Base-by-base conservation (phyloP, 2,888 invertebrate species). In the Sphinx pinastri region DNA sequence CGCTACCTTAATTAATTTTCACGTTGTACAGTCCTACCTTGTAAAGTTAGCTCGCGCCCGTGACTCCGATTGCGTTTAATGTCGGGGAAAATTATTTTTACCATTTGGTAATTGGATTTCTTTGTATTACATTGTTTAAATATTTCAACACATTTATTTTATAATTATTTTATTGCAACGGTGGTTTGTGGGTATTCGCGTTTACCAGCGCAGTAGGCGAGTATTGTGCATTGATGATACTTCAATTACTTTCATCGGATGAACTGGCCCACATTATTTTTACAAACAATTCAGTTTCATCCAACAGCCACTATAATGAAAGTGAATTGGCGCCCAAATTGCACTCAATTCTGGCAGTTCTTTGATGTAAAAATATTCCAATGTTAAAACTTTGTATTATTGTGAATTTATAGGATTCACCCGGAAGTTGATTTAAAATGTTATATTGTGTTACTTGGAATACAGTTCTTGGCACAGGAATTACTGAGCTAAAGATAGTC, bases 1-100 rank as follows among this genome's bases (percentile, higher is more conserved):
- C 70, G 73, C 68, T 47, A 74, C 74, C 70, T 79, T 81, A 82
- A 84, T 84, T 84, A 84, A 81, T 81, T 83, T 70, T 59, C 59
- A 51, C 59, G 58, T 70, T 67, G 31, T 75, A 77, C 70, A 70
- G 67, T 67, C 60, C 66, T 58, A 68, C 58, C 66, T 70, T 51
- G 66, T 38, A 51, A 58, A 45, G 68, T 71, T 63, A 72, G 68
- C 69, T 59, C 54, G 19, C 57, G 67, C 70, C 55, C 55, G 2
- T 11, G 55, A 59, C 68, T 38, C 59, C 38, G 59, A 60, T 60
- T 68, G 68, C 52, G 19, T 52, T 68, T 68, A 59, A 68, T 69
- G 58, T 60, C 8, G 45, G 25, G 60, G 16, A 25, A 75, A 79
- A 74, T 58, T 67, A 73, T 73, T 72, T 77, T 76, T 71, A 58